These are phyloP conservation scores for Pollimyrus isidori DNA, from an alignment of 2,113 vertebrate genomes.

Conservation along the genomic window DNA sequence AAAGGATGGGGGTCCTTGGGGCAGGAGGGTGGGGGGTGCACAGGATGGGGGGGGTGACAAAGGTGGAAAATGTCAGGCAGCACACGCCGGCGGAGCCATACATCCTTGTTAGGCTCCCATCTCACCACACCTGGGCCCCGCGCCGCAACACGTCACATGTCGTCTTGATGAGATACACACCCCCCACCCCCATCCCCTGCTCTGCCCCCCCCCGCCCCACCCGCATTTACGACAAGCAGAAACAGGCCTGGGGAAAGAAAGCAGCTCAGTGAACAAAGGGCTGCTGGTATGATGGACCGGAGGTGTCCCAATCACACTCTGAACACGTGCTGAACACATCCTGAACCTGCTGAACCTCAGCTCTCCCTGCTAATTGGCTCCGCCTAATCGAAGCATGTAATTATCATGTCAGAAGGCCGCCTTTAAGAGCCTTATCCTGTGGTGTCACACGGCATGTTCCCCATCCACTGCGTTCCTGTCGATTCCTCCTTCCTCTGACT, in stretches of 20 bases:
- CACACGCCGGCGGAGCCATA: slow-evolving; percentile 56
- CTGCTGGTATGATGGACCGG: not conserved
- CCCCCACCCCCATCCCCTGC: not conserved
- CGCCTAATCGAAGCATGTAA: not conserved
- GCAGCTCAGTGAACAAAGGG: not conserved
- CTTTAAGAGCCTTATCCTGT: not conserved
- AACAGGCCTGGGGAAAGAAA: not conserved
- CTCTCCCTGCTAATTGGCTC: not conserved
- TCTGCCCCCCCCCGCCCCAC: not conserved
- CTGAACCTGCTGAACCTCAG: not conserved
- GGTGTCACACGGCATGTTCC: not conserved
- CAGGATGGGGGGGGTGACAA: slow-evolving; percentile 35
- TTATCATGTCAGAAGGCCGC: not conserved
- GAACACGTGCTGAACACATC: not conserved
- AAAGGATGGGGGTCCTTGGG: slow-evolving; percentile 20
- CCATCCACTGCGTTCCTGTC: not conserved
- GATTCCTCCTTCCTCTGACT: not conserved
- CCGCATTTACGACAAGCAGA: not conserved
- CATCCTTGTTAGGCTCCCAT: slow-evolving; percentile 57
- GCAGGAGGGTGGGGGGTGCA: slow-evolving; percentile 22
- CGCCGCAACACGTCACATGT: not conserved
- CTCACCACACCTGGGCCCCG: slow-evolving; percentile 4
- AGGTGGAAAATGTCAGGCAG: slow-evolving; percentile 54
- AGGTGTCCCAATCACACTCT: not conserved
- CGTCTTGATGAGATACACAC: not conserved